Evolutionary conservation across 2,113 vertebrate genomes (phyloP).

Genomic region (Odobenus rosmarus): DNA sequence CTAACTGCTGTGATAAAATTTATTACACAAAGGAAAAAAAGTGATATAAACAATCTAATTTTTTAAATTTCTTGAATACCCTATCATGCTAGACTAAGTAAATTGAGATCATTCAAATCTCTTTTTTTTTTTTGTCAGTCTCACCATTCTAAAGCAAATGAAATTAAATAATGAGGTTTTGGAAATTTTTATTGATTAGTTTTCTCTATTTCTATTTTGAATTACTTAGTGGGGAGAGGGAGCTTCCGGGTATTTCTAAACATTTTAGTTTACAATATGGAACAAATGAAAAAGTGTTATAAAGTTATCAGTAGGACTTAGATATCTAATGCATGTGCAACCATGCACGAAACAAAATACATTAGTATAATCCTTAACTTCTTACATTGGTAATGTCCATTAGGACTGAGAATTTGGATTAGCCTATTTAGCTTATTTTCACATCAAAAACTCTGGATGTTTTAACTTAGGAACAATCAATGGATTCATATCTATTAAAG

Average conservation of each 20-base stretch:
- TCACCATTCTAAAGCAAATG: not conserved
- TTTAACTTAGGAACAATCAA: not conserved
- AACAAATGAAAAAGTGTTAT: not conserved
- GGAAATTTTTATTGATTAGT: not conserved
- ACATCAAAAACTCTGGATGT: not conserved
- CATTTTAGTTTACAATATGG: not conserved
- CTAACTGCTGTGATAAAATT: not conserved
- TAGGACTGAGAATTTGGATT: not conserved
- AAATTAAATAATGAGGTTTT: not conserved
- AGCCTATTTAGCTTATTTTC: not conserved
- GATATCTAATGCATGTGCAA: not conserved
- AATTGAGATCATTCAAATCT: not conserved
- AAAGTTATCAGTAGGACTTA: not conserved
- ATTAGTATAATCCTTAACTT: not conserved
- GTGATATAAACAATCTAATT: not conserved
- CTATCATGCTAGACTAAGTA: not conserved
- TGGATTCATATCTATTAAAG: not conserved
- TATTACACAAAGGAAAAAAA: not conserved
- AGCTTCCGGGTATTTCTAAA: not conserved
- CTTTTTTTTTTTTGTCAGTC: not conserved
- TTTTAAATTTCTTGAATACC: not conserved
- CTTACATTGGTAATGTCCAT: not conserved
- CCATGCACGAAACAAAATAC: not conserved
- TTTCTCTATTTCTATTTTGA: constrained; percentile 14
- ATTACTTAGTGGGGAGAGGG: not conserved